Percentiles rank a stretch among this genome's conserved stretches.
These are phyloP conservation scores for Melanocharis versteri DNA, from an alignment of 2,113 vertebrate genomes.

Conservation along the genomic window DNA sequence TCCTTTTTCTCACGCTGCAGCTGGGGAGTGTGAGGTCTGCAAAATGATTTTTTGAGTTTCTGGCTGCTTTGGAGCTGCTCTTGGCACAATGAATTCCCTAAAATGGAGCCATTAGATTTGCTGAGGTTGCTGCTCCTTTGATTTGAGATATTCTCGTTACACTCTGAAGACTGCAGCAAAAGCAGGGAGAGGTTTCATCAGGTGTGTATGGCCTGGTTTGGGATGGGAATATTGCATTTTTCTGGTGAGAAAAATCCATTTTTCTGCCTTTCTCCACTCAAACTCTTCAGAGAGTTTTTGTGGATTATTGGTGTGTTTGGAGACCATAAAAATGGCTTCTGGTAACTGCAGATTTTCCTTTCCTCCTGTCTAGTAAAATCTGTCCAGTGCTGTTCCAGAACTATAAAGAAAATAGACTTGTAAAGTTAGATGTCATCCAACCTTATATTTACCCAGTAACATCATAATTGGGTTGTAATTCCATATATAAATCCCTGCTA, in stretches of 20 bases:
- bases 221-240: neutral
- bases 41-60: neutral
- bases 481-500: neutral
- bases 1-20: neutral
- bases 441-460: neutral
- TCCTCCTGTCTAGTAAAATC: neutral
- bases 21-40: neutral
- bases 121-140: neutral
- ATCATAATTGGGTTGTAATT: neutral
- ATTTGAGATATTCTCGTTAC: neutral
- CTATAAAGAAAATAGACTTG: neutral
- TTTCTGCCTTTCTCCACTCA: neutral
- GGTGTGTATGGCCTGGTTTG: neutral
- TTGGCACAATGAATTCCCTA: neutral
- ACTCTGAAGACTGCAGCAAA: neutral
- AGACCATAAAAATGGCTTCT: neutral
- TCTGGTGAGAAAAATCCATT: neutral
- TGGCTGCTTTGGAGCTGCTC: neutral
- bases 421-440: neutral
- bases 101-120: neutral
- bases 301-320: neutral
- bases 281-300: neutral
- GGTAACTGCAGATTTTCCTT: neutral
- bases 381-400: neutral
- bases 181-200: neutral